Evolutionary conservation across 2,113 vertebrate species (phyloP), one percentile per base, ranked within the genome.

Genomic region (Cervus canadensis): DNA sequence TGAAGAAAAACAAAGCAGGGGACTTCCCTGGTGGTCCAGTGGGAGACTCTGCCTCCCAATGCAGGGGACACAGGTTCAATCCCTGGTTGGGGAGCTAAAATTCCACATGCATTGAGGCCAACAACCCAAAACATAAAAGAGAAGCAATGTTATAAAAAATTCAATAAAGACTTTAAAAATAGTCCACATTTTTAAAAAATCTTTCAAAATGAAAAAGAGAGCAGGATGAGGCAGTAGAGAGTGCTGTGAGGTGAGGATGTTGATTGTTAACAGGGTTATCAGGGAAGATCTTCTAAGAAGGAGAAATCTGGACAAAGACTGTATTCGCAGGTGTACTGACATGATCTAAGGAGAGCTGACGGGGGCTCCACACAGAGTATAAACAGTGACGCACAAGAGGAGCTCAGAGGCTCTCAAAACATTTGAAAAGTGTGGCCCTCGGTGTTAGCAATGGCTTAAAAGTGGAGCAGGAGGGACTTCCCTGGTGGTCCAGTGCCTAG

Each of bases 291-390:
- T 64, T 26, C 16, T 30, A 30, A 67, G 15, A 82, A 92, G 60
- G 21, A 33, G 43, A 23, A 2, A 2, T 3, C 19, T 30, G 40
- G 48, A 23, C 9, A 14, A 11, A 76, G 76, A 25, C 45, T 33
- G n/a, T 33, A n/a, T 16, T 40, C 14, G 45, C 14, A 36, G 26
- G 11, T 19, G 0, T n/a, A 0, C 64, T 5, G 14, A 15, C 2
- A 10, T 7, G 48, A 67, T 10, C 30, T 64, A 15, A 12, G 12
- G 59, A 36, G 28, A 57, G 36, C 15, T 2, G 5, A 17, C 0
- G 6, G 21, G 56, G 12, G 11, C 1, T 16, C 52, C 6, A 3
- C 0, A 3, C 1, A 7, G 0, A 8, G 33, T 3, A 7, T 67
- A 48, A 71, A 52, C 19, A 2, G 6, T 1, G 1, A 16, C 1